A percentile compares a stretch with the other conserved stretches of the same genome.
These are phyloP conservation scores for Tragopan temminckii DNA, from an alignment of 2,797 vertebrate species.

Conservation along the genomic window DNA sequence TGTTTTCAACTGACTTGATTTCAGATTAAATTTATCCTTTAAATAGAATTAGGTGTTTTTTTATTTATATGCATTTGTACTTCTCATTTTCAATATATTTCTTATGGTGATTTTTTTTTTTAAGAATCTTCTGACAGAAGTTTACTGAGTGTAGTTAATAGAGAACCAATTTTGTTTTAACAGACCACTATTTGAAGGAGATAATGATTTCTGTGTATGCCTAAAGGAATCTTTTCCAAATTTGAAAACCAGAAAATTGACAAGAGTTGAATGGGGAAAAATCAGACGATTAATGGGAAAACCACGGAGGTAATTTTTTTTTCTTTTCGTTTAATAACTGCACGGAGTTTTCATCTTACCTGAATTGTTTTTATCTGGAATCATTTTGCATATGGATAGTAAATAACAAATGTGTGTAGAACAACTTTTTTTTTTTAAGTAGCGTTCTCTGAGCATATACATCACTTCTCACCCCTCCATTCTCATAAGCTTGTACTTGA, in stretches of 20 bases:
- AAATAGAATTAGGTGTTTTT: background rate
- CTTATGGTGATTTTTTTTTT: background rate
- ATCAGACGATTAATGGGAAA: slow-evolving; percentile 98
- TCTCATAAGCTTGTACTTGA: background rate
- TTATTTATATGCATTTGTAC: background rate
- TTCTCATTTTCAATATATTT: background rate
- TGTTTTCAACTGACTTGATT: slow-evolving; percentile 2
- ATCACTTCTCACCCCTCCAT: accelerated
- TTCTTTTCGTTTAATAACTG: background rate
- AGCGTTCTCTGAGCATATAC: background rate
- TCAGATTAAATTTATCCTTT: background rate
- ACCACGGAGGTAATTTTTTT: slow-evolving; percentile 90
- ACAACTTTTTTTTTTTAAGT: background rate
- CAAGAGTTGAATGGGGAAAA: slow-evolving; percentile 97
- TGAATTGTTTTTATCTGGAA: background rate
- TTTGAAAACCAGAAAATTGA: slow-evolving; percentile 96
- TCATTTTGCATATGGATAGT: background rate
- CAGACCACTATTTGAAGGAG: slow-evolving; percentile 98
- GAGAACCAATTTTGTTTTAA: slow-evolving; percentile 67
- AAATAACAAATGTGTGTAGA: background rate
- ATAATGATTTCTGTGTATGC: slow-evolving; percentile 99
- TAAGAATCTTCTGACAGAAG: background rate
- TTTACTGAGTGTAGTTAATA: slow-evolving; percentile 26
- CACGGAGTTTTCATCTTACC: background rate
- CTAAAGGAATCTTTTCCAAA: slow-evolving; percentile 98